These are phyloP conservation scores for Microtus richardsoni DNA, from an alignment of 2,113 vertebrate genomes.

Conservation along the genomic window DNA sequence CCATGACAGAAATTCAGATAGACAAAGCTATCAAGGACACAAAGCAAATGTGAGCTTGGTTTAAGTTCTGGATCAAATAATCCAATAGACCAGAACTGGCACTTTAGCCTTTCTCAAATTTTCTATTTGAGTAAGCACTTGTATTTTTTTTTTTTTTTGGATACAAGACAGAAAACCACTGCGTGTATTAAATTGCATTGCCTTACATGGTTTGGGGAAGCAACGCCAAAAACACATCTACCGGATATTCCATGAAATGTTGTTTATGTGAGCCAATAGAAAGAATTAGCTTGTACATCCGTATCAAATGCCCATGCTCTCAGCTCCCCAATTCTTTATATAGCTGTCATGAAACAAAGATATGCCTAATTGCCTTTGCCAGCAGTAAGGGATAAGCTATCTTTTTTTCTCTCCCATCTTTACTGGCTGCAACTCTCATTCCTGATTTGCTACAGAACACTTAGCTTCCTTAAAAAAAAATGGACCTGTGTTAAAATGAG, in stretches of 20 bases:
- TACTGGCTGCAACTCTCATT: conserved; percentile 69
- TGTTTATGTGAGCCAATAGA: conserved; percentile 70
- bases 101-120: conserved; percentile 24
- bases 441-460: conserved; percentile 76
- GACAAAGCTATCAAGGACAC: neutral
- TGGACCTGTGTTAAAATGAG: conserved; percentile 61
- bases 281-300: conserved; percentile 76
- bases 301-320: conserved; percentile 74
- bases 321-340: conserved; percentile 74
- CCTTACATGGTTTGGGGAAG: conserved; percentile 58
- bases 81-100: neutral
- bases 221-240: conserved; percentile 50
- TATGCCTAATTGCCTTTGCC: conserved; percentile 76
- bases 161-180: conserved; percentile 58
- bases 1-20: neutral
- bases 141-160: conserved; percentile 15
- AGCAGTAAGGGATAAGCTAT: conserved; percentile 75
- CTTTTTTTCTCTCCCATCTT: conserved; percentile 25
- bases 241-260: conserved; percentile 64
- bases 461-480: conserved; percentile 68
- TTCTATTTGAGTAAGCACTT: conserved; percentile 65
- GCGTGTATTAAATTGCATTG: conserved; percentile 41
- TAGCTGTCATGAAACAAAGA: conserved; percentile 81
- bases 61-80: conserved; percentile 57
- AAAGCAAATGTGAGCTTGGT: conserved; percentile 30